Conservation (phyloP, 53 echinoderm and acorn worm species). For the Astropecten irregularis region DNA sequence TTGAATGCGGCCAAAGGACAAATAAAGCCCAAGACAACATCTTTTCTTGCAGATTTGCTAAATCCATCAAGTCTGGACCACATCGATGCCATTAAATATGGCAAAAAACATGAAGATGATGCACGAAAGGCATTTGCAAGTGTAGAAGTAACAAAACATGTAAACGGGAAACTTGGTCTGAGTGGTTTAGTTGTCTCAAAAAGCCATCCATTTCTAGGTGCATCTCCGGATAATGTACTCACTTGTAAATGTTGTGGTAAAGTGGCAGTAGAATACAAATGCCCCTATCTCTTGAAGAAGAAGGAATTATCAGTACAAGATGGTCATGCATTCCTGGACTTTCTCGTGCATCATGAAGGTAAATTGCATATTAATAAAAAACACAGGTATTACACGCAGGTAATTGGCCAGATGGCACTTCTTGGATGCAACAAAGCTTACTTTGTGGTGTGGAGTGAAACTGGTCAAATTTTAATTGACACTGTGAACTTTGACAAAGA, state of each 20-base stretch:
- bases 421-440: slow-evolving; percentile 11
- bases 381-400: slow-evolving; percentile 15
- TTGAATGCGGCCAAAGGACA: slow-evolving; percentile 5
- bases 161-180: background rate
- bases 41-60: slow-evolving; percentile 4
- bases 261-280: background rate
- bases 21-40: background rate
- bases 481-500: background rate
- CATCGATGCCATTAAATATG: slow-evolving; percentile 11
- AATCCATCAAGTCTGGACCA: slow-evolving; percentile 11
- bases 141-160: slow-evolving; percentile 14
- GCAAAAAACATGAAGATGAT: slow-evolving; percentile 9
- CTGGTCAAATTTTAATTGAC: background rate
- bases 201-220: background rate
- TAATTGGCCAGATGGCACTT: slow-evolving; percentile 8
- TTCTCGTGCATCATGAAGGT: background rate
- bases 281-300: background rate
- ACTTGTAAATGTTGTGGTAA: background rate
- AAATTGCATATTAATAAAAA: background rate
- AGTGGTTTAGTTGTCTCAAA: background rate
- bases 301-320: background rate
- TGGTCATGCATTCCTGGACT: background rate
- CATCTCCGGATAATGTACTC: slow-evolving; percentile 3
- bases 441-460: slow-evolving; percentile 10
- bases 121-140: slow-evolving; percentile 3